Base-by-base conservation (phyloP, 2,113 vertebrate genomes). In the Oplegnathus fasciatus region DNA sequence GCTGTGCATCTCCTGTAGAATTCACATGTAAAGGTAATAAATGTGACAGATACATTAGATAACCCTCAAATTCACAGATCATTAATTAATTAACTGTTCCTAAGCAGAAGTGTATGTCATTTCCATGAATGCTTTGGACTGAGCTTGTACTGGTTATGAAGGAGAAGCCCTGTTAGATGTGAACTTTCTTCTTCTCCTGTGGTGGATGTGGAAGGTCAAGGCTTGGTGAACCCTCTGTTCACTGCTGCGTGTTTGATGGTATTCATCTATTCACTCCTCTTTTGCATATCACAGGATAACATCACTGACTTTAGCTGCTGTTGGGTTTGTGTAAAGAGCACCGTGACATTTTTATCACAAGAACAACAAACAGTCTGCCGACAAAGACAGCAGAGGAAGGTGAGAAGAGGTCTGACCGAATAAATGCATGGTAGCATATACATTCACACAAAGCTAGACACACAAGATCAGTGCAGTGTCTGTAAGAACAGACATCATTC, bases 231-330 rank as follows among this genome's bases (percentile, higher is more conserved):
- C 30, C 14, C 22, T 40, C 22, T 37, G 30, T 30, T 9, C 6
- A 46, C 30, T 7, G 44, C 30, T 6, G 11, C 24, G 32, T 40
- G 30, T 22, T 80, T 71, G 44, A 52, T 71, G 57, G 13, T 14
- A 42, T 80, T 72, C 62, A 76, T 50, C 46, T 62, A 24, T n/a
- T 62, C 62, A 20, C 8, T 69, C 28, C 8, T 55, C 30, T 55
- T 80, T 79, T 89, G 75, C 70, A 79, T 68, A 86, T 84, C 64
- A 82, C 50, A 82, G n/a, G 58, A 66, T 66, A 40, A 69, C 2
- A 78, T 65, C 0, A 34, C 44, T 20, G 57, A 70, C 57, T 70
- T 9, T 1, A 75, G 26, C 40, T 78, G 67, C 66, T 37, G 62
- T 69, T 66, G 75, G 40, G 60, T 30, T 61, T 42, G 20, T 67